Conservation (phyloP, 2,888 invertebrate species). For the Eupithecia abbreviata region DNA sequence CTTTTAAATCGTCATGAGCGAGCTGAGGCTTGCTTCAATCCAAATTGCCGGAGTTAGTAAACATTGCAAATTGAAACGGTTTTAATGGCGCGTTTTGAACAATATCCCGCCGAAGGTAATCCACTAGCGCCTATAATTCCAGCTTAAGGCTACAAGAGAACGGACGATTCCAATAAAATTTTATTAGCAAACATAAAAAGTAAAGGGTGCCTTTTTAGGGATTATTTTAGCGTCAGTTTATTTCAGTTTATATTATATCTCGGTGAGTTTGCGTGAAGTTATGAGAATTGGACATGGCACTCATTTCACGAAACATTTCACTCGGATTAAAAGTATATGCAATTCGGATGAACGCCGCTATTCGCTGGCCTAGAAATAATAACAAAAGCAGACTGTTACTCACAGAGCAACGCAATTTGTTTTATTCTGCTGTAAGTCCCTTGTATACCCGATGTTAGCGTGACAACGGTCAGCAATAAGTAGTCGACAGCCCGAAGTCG, state of each 20-base stretch:
- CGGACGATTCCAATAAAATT: conserved; percentile 45
- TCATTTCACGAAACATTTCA: conserved; percentile 33
- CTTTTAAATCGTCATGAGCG: conserved; percentile 30
- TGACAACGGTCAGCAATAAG: conserved; percentile 35
- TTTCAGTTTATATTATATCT: conserved; percentile 37
- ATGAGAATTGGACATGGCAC: conserved; percentile 34
- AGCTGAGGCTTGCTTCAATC: conserved; percentile 29
- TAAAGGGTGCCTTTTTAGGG: conserved; percentile 45
- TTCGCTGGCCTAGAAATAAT: background rate
- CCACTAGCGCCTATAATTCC: conserved; percentile 41
- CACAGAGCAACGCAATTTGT: background rate
- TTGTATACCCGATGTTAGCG: background rate
- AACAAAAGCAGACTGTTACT: background rate
- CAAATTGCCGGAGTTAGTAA: conserved; percentile 32
- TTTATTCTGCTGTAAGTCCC: background rate
- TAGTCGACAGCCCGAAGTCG: conserved; percentile 24
- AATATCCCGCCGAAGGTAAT: conserved; percentile 40
- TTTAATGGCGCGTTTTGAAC: conserved; percentile 34
- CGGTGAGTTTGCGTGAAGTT: conserved; percentile 35
- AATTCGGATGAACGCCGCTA: background rate
- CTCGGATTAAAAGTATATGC: conserved; percentile 11
- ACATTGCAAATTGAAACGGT: conserved; percentile 34
- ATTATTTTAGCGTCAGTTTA: conserved; percentile 43
- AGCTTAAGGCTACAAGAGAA: conserved; percentile 45
- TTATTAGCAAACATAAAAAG: conserved; percentile 46